phyloP scores from a whole-genome alignment of 2,888 invertebrate genomes.

The Dioctria rufipes region DNA sequence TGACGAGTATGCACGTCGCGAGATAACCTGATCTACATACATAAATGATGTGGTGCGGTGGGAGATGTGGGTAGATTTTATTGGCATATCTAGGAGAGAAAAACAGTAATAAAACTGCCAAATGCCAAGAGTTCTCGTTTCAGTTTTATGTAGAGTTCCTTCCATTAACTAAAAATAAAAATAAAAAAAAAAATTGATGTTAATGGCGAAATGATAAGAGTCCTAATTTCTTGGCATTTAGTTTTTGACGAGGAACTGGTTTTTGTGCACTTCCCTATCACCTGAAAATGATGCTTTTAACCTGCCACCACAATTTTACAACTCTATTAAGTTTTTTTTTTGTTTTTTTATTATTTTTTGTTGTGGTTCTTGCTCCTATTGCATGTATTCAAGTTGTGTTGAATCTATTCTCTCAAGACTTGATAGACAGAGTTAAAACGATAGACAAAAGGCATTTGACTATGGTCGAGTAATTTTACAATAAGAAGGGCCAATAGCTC shows the following conservation, averaged over 20 bases:
- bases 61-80: constrained; percentile 37
- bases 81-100: constrained; percentile 14
- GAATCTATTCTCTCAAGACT: no score
- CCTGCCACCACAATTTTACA: constrained; percentile 30
- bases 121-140: neutral
- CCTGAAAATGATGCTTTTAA: neutral
- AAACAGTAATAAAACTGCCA: neutral
- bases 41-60: no score
- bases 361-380: no score
- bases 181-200: neutral
- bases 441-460: constrained; percentile 13
- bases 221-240: constrained; percentile 2
- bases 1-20: constrained; percentile 4
- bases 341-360: no score
- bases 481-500: constrained; percentile 5
- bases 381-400: no score
- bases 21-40: no score
- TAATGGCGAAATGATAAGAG: constrained; percentile 18
- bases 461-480: constrained; percentile 4
- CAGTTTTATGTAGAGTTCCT: neutral
- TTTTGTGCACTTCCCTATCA: neutral
- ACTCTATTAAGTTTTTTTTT: constrained; percentile 28
- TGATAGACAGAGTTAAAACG: neutral
- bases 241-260: neutral
- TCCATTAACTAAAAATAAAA: constrained; percentile 15